Evolutionary conservation across 2,888 invertebrate species (phyloP), one percentile per base, ranked within the genome.

Genomic region (Idaea dimidiata): DNA sequence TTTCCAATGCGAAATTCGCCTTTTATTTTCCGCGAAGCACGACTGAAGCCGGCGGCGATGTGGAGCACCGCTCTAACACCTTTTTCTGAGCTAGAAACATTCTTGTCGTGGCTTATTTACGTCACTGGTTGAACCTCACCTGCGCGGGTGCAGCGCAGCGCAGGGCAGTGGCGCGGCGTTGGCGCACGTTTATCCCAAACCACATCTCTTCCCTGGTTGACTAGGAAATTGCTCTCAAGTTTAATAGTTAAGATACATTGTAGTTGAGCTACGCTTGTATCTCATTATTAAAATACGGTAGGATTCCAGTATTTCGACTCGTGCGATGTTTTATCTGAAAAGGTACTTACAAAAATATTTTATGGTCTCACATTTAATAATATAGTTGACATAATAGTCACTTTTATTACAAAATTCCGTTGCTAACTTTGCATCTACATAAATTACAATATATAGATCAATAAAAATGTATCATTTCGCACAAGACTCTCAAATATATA

Each of bases 1-100:
- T 86, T 88, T 85, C 70, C 87, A 86, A 86, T 88, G 87, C 84
- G 86, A 87, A 86, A 79, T 80, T 80, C 76, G 76, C 82, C 86
- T 87, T 87, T 87, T 83, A 84, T 87, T 86, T 87, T 84, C 79
- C 72, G 74, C 76, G 74, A 69, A 72, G 82, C 88, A 85, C 84
- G 86, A 88, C 75, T 83, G 86, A 87, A 86, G 78, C 76, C 71
- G 82, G 87, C 86, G 76, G 80, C 86, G 84, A 83, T 84, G 67
- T 66, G 62, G 81, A 83, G 78, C 80, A 76, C 72, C 67, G 80
- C 77, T 88, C 88, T 88, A 87, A 86, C 82, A 86, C 86, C 81
- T 82, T 87, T 87, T 87, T 86, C 87, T 86, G 84, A 85, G 78
- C 71, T 77, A 87, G 85, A 86, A 80, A 80, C 72, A 78, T 79